Conservation (phyloP, 1,140 invertebrate species). For the Pteromalus puparum region DNA sequence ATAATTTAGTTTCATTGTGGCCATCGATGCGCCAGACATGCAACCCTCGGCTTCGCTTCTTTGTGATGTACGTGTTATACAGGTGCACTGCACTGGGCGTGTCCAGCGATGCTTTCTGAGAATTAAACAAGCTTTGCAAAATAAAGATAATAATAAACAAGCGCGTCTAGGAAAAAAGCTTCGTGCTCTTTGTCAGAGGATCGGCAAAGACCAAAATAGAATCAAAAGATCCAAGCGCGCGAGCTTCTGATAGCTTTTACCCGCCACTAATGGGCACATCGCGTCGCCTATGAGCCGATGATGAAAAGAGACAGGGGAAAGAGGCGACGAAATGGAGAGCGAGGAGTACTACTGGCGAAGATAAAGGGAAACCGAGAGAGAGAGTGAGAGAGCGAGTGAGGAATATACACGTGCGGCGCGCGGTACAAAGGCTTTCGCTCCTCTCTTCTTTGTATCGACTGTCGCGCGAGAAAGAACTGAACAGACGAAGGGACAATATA, state of each 20-base stretch:
- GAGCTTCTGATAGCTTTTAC: constrained; percentile 71
- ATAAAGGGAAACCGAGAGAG: constrained; percentile 48
- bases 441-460: constrained; percentile 67
- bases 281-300: constrained; percentile 63
- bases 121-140: background rate
- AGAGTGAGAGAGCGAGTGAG: constrained; percentile 23
- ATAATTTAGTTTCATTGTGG: constrained; percentile 67
- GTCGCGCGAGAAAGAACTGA: constrained; percentile 65
- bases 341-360: constrained; percentile 34
- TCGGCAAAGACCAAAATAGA: background rate
- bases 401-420: constrained; percentile 40
- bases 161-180: constrained; percentile 33
- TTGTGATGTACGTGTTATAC: constrained; percentile 11
- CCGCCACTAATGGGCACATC: constrained; percentile 68
- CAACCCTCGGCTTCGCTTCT: constrained; percentile 54
- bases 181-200: constrained; percentile 53
- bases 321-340: constrained; percentile 47
- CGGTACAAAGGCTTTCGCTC: constrained; percentile 64
- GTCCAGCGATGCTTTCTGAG: background rate
- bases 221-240: constrained; percentile 62
- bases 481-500: constrained; percentile 64
- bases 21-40: constrained; percentile 67
- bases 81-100: background rate
- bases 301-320: constrained; percentile 52
- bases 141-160: background rate